Conservation (phyloP, 2,113 vertebrate genomes). For the Planiliza haematocheilus region DNA sequence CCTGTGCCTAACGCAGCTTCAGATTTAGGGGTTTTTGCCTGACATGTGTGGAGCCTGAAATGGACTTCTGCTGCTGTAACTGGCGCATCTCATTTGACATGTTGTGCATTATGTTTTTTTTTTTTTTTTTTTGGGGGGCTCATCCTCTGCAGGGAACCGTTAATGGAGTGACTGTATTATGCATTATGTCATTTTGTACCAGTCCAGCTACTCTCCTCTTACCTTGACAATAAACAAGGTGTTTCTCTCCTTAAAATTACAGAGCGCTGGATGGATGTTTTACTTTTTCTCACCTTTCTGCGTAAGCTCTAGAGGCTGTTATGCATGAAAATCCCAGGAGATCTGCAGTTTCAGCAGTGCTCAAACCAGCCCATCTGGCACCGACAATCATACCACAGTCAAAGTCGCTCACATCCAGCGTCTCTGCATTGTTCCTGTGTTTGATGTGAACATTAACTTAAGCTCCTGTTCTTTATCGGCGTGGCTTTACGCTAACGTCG, state of each 20-base stretch:
- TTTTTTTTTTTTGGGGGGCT: too few species aligned
- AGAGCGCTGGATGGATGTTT: too few species aligned
- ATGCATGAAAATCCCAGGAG: background rate
- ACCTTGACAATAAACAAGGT: too few species aligned
- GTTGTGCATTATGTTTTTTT: background rate
- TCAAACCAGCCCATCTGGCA: background rate
- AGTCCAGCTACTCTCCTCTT: too few species aligned
- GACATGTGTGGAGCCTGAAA: background rate
- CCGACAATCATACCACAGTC: background rate
- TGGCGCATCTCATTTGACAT: too few species aligned
- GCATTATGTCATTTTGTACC: too few species aligned
- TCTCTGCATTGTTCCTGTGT: too few species aligned
- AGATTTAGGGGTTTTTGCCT: background rate
- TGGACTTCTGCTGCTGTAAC: background rate
- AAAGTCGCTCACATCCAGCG: background rate
- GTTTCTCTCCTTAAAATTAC: too few species aligned
- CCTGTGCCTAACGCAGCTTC: background rate
- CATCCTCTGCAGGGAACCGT: too few species aligned
- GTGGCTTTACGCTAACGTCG: background rate
- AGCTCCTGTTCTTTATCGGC: background rate
- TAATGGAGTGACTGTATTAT: too few species aligned
- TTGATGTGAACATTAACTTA: background rate
- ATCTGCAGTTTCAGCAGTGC: background rate
- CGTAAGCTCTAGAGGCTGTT: too few species aligned
- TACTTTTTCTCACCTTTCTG: too few species aligned